Evolutionary conservation across 2,797 vertebrate species (phyloP).

Genomic region (Artibeus lituratus): DNA sequence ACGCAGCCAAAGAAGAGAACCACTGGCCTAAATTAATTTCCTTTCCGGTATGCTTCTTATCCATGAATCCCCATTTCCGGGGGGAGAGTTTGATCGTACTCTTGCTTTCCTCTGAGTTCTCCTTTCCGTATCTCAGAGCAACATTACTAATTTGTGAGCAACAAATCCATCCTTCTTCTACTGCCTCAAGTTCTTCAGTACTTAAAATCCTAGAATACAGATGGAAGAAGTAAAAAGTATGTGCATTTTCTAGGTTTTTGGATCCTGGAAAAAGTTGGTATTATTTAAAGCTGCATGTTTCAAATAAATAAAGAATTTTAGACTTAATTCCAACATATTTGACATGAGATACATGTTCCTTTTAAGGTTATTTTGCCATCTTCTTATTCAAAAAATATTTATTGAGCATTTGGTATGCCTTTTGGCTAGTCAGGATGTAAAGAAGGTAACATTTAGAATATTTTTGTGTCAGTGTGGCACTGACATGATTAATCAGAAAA

Average conservation of each 20-base stretch:
- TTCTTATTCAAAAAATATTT: neutral
- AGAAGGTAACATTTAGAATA: neutral
- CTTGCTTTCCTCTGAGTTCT: neutral
- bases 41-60: neutral
- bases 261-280: neutral
- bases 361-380: neutral
- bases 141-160: neutral
- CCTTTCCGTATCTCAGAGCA: neutral
- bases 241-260: neutral
- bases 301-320: neutral
- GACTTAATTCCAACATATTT: constrained; percentile 13
- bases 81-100: too few species aligned
- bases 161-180: neutral
- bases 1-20: neutral
- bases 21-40: neutral
- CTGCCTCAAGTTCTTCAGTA: neutral
- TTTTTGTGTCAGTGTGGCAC: neutral
- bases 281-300: neutral
- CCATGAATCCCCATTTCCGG: neutral
- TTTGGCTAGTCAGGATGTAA: neutral
- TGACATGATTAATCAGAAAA: neutral
- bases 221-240: neutral
- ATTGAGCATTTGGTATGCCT: neutral
- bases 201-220: neutral
- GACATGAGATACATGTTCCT: neutral